Evolutionary conservation across 2,888 invertebrate species (phyloP), one percentile per base, ranked within the genome.

Genomic region (Campoplex nolae): DNA sequence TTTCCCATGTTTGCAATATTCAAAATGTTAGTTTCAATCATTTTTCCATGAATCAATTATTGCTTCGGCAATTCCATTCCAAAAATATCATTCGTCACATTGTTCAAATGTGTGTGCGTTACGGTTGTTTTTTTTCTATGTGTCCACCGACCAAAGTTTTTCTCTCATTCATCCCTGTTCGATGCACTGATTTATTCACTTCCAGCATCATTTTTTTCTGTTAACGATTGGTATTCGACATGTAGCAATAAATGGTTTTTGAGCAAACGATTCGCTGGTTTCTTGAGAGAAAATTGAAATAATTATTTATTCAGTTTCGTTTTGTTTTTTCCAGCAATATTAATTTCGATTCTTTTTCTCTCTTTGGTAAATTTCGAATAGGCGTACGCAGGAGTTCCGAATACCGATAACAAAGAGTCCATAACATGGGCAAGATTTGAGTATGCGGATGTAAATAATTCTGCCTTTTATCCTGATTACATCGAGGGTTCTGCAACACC

Each of bases 391-490:
- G 95, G 95, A 84, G 94, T 94, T 51, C 95, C 95, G 84, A 94
- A 94, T 87, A 95, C 95, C 54, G 96, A 96, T 86, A 94, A 94
- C 86, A 96, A 95, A 90, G 96, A 96, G 90, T 95, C 95, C 71
- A 95, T 96, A 89, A 94, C 95, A 90, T 98, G 98, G 98, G 97
- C 97, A 13, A 95, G 97, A 92, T 99, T 99, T 95, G 99, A 99
- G 95, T 97, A 97, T 88, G 96, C 97, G 45, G 98, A 98, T 94
- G 96, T 97, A 89, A 97, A 97, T 92, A 97, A 98, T 94, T 96
- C 97, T 38, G 96, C 96, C 75, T 96, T 96, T 83, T 97, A 96
- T 91, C 96, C 97, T 82, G 97, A 97, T 89, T 95, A 96, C 92
- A 96, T 97, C 90, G 97, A 97, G 90, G 96, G 96, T 4, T 95